A percentile compares a stretch with the other conserved stretches of the same genome.
Conservation (phyloP, 2,888 invertebrate species). For the Holacanthella duospinosa region DNA sequence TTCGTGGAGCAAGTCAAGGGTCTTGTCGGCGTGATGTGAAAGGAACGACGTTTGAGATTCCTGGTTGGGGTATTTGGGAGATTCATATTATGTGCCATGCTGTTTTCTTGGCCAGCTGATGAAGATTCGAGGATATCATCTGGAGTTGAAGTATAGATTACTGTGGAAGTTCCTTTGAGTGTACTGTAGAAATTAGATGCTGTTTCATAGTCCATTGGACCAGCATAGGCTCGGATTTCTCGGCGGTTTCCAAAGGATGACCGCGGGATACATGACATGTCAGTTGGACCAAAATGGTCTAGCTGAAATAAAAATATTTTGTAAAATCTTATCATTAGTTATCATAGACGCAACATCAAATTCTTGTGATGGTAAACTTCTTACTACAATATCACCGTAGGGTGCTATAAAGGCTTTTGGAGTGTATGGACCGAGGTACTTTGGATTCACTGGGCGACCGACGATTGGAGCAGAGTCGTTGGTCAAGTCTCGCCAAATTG, state of each 20-base stretch:
- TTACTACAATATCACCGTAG: background rate
- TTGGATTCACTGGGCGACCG: conserved; percentile 5
- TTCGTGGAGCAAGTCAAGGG: background rate
- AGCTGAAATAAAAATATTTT: background rate
- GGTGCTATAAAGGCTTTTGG: background rate
- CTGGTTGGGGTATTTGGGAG: background rate
- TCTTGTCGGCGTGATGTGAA: background rate
- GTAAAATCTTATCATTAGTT: background rate
- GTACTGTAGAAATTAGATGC: conserved; percentile 25
- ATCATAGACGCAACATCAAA: background rate
- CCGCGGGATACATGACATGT: background rate
- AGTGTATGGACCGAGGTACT: conserved; percentile 2
- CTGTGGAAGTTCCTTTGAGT: background rate
- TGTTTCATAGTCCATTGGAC: conserved; percentile 43
- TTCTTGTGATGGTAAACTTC: background rate
- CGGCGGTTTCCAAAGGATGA: background rate
- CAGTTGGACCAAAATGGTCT: background rate
- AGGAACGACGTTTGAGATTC: background rate
- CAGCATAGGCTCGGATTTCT: conserved; percentile 40
- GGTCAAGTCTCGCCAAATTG: conserved; percentile 61
- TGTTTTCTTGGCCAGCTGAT: background rate
- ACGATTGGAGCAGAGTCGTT: background rate
- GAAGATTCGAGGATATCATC: background rate
- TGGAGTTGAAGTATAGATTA: background rate
- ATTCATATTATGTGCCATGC: background rate